Evolutionary conservation across 1,140 invertebrate genomes (phyloP), one percentile per base, ranked within the genome.

Genomic region (Nylanderia fulva): DNA sequence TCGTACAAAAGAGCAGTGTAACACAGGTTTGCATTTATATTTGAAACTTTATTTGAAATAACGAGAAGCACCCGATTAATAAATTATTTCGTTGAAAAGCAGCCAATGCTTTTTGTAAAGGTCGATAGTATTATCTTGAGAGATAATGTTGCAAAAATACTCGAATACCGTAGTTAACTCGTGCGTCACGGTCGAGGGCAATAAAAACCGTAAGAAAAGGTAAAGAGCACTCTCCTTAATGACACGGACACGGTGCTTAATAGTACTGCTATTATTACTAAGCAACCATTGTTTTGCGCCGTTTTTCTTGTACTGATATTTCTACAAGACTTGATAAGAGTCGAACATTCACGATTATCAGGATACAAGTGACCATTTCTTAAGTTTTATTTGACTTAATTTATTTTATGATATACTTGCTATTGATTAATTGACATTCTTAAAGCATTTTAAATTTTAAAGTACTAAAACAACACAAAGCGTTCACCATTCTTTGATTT

Each of bases 141-240:
- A 84, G 58, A 84, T 84, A 84, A 84, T 75, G 52, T 84, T 84
- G 58, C 71, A 42, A 76, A 61, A 42, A 77, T 84, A 84, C 56
- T 72, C n/a, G 54, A 60, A 71, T 58, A 71, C 63, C 77, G 29
- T 82, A 18, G 77, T 82, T 82, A 82, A 56, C 18, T 80, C 66
- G 36, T 68, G 33, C 77, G 64, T 80, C 48, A 80, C 52, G 64
- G 63, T 69, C 52, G 64, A 80, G 69, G 64, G 24, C 45, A 80
- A 80, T 80, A 80, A 80, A 80, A 80, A 80, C 36, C 7, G 48
- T 71, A 80, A 80, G 77, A 11, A 74, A 83, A 64, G 58, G 48
- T 74, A 82, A 85, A 82, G 77, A 79, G 84, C 76, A 85, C 76
- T 85, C 54, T 77, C 69, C 42, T 80, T 85, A 85, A 85, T 85